These are phyloP conservation scores for Scaptomyza tumidula DNA, from an alignment of 2,888 invertebrate species.

Conservation along the genomic window DNA sequence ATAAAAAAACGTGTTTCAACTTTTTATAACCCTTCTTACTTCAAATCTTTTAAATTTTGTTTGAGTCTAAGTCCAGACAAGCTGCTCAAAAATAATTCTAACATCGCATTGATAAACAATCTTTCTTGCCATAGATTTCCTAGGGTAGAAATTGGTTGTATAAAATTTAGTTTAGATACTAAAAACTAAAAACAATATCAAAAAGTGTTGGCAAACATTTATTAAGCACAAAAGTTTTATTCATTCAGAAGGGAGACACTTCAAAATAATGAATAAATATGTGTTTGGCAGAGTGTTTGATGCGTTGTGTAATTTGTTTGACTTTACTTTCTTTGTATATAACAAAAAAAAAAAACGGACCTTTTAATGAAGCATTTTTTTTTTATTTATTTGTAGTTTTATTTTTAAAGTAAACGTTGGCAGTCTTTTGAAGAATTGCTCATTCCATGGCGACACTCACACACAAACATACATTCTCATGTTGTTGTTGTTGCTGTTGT, in stretches of 20 bases:
- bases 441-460: slow-evolving; percentile 31
- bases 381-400: slow-evolving; percentile 24
- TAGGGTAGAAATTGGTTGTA: not conserved
- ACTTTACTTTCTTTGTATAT: slow-evolving; percentile 13
- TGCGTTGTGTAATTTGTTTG: slow-evolving; percentile 18
- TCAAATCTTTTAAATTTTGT: not conserved
- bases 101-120: no score
- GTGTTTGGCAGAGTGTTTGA: slow-evolving; percentile 36
- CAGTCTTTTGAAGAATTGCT: slow-evolving; percentile 42
- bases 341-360: slow-evolving; percentile 14
- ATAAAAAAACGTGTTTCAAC: no score
- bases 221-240: not conserved
- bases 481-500: slow-evolving; percentile 9
- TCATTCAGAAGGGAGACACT: not conserved
- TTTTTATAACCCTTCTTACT: no score
- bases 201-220: not conserved
- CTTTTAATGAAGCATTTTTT: slow-evolving; percentile 50
- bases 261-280: not conserved
- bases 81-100: no score
- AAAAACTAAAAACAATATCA: not conserved
- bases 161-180: not conserved
- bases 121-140: not conserved
- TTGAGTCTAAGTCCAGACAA: no score
- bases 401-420: slow-evolving; percentile 42
- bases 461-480: slow-evolving; percentile 1